Evolutionary conservation across 2,888 invertebrate genomes (phyloP).

Genomic region (Mongoloraphidia duomilia): DNA sequence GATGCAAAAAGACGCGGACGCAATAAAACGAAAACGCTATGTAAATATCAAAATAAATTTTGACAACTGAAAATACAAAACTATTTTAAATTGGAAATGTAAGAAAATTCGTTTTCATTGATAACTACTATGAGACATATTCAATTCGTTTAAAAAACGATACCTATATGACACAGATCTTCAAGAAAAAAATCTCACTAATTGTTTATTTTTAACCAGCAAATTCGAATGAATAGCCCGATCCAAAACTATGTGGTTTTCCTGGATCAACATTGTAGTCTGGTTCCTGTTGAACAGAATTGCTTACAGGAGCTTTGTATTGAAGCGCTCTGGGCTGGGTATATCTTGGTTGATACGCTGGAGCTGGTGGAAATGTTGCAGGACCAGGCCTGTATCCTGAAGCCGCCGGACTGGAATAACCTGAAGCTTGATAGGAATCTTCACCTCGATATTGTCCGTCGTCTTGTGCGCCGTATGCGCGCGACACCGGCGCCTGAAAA

Average conservation of each 20-base stretch:
- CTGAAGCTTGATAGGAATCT: no score
- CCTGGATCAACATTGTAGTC: slow-evolving; percentile 29
- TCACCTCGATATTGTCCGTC: slow-evolving; percentile 6
- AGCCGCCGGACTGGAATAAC: not conserved
- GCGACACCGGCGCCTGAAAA: slow-evolving; percentile 9
- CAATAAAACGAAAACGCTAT: no score
- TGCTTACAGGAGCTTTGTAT: not conserved
- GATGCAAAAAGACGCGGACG: no score
- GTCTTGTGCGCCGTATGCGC: slow-evolving; percentile 15
- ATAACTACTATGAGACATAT: no score
- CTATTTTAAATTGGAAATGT: no score
- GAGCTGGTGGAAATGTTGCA: slow-evolving; percentile 1
- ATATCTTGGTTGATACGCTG: slow-evolving; percentile 5
- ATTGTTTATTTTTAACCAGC: slow-evolving; percentile 28
- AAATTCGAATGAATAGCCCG: slow-evolving; percentile 48
- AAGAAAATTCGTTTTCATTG: no score
- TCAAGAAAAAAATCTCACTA: no score
- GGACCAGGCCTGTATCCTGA: slow-evolving; percentile 1
- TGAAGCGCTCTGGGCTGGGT: not conserved
- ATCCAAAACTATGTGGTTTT: slow-evolving; percentile 42
- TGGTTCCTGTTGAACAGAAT: slow-evolving; percentile 9
- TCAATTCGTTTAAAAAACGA: no score
- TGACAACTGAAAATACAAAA: no score
- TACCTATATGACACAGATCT: no score
- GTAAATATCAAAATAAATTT: no score